Evolutionary conservation across 1,140 invertebrate genomes (phyloP).

Genomic region (Polypedilum pembai): DNA sequence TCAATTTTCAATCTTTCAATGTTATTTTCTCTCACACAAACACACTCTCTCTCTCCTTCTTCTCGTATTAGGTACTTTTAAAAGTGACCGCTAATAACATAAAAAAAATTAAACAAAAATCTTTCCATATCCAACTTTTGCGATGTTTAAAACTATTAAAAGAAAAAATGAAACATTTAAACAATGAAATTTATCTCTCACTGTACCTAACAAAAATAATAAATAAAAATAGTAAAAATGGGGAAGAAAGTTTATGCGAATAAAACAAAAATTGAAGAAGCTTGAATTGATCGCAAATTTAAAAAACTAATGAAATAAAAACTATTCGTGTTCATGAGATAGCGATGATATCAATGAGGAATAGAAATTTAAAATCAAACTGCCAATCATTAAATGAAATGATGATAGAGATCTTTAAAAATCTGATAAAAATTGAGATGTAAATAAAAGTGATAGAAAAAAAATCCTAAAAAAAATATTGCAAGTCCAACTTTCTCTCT

Average conservation of each 20-base stretch:
- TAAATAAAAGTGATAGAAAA: too few species aligned
- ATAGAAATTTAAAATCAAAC: conserved; percentile 8
- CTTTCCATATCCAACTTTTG: conserved; percentile 17
- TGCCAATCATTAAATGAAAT: conserved; percentile 17
- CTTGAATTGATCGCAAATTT: conserved; percentile 5
- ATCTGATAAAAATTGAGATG: too few species aligned
- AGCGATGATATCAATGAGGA: neutral
- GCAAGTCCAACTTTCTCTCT: neutral
- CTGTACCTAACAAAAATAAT: neutral
- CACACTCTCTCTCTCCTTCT: too few species aligned
- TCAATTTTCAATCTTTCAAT: too few species aligned
- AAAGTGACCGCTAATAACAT: too few species aligned
- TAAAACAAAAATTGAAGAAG: neutral
- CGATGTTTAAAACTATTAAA: neutral
- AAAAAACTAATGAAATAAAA: neutral
- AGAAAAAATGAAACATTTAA: neutral
- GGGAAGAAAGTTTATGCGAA: neutral
- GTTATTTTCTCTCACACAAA: too few species aligned
- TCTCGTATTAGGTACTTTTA: too few species aligned
- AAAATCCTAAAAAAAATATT: neutral
- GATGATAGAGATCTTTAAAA: neutral
- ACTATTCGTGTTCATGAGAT: neutral
- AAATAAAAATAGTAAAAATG: neutral
- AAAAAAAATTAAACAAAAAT: neutral
- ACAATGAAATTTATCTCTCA: neutral